A percentile compares a stretch with the other conserved stretches of the same genome.
phyloP scores from a whole-genome alignment of 2,888 invertebrate species.

The Selenia dentaria region DNA sequence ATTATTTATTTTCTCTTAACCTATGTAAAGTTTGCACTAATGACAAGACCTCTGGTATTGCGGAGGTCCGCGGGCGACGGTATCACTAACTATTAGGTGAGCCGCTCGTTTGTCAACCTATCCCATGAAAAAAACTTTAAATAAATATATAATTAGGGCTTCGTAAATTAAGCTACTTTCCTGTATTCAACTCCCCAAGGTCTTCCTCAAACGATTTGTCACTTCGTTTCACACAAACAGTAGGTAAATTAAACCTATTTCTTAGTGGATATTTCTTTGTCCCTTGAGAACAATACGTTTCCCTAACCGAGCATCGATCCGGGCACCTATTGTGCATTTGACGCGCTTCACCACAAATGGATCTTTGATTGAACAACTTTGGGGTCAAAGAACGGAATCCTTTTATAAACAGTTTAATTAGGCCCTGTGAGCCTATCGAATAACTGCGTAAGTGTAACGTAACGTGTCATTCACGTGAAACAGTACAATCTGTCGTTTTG shows the following conservation, averaged over 20 bases:
- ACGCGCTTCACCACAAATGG: slow-evolving; percentile 20
- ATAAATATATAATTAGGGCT: too few species aligned
- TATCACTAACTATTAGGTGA: too few species aligned
- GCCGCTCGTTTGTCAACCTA: too few species aligned
- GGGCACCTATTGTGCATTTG: slow-evolving; percentile 30
- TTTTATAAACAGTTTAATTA: neutral
- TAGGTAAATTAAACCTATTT: neutral
- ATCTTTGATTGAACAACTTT: slow-evolving; percentile 10
- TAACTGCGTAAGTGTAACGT: too few species aligned
- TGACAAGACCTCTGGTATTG: too few species aligned
- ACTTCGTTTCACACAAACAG: slow-evolving; percentile 18
- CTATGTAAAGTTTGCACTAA: too few species aligned
- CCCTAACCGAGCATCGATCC: slow-evolving; percentile 27
- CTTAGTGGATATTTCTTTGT: slow-evolving; percentile 21
- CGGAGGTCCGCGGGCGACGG: too few species aligned
- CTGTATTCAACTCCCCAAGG: neutral
- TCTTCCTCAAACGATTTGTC: slow-evolving; percentile 13
- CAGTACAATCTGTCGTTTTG: too few species aligned
- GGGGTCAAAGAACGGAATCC: neutral
- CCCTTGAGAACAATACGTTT: slow-evolving; percentile 26
- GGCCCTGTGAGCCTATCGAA: too few species aligned
- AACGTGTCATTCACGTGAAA: too few species aligned
- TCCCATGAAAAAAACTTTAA: too few species aligned
- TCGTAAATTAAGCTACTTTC: neutral
- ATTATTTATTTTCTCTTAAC: too few species aligned